Base-by-base conservation (phyloP, 1,140 invertebrate species). In the Aplysia californica region DNA sequence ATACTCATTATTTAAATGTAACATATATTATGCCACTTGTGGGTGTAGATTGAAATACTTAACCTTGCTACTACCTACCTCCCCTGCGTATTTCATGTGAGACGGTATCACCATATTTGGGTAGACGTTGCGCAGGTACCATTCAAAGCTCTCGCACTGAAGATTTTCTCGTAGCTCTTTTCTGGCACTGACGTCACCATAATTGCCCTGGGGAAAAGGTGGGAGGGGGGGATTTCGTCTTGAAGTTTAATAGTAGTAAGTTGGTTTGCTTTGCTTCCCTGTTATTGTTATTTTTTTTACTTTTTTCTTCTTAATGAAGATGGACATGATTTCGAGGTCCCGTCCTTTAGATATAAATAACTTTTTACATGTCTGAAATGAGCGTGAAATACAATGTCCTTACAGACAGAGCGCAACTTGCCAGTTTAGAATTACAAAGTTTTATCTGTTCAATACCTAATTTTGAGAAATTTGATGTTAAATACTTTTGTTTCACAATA, bases 111-210 rank as follows among this genome's bases (percentile, higher is more conserved):
- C 81, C 93, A 96, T 94, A 94, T 73, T 96, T 20, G 97, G 97
- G 91, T 98, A 99, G 31, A 99, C 93, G 86, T 97, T 97, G 29
- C 96, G 93, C 71, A 99, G 91, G 89, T 98, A 99, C 98, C 98
- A 99, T 65, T 94, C 92, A 85, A 99, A 99, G 68, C 95, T 93
- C 87, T 98, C 97, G 87, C 98, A 99, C 4, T 95, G 89, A 0
- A 99, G 90, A 79, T 92, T 92, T 80, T 96, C 90, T 38, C 96
- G 90, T 6, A 99, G 88, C 41, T 93, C 91, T 10, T 95, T 84
- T 79, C 97, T 92, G 29, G 94, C 92, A 33, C 85, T 85, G 6
- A 98, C 92, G 82, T 86, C 80, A 21, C 86, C 85, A 71, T 80
- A 86, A 35, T 85, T 74, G n/a, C 83, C 82, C 84, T 87, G 69